A percentile compares a stretch with the other conserved stretches of the same genome.
These are phyloP conservation scores for Cephus pulcher DNA, from an alignment of 2,888 invertebrate species.

Conservation along the genomic window DNA sequence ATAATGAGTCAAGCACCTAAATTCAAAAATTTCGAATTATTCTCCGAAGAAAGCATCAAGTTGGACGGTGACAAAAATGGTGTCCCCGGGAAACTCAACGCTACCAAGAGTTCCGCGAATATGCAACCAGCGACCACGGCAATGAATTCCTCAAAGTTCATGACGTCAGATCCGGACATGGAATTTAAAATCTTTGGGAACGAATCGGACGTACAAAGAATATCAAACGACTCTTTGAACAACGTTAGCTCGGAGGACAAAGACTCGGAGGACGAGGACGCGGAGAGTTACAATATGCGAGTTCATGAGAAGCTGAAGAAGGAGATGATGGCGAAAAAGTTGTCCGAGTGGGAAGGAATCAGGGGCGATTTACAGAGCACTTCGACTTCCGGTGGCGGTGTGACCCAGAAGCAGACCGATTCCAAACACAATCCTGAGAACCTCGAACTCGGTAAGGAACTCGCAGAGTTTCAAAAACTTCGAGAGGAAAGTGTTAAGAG, in stretches of 20 bases:
- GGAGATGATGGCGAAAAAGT: not conserved
- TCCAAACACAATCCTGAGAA: not conserved
- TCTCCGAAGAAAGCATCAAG: slow-evolving; percentile 3
- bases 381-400: not conserved
- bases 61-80: not conserved
- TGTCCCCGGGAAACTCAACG: not conserved
- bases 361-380: not conserved
- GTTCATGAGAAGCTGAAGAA: not conserved
- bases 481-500: not conserved
- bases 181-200: not conserved
- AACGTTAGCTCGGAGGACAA: not conserved
- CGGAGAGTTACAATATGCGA: not conserved
- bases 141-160: not conserved
- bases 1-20: not conserved
- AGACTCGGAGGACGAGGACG: not conserved
- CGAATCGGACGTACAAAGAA: not conserved
- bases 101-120: not conserved
- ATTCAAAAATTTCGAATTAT: not conserved
- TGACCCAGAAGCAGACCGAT: not conserved
- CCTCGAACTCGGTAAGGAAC: not conserved
- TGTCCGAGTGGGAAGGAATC: not conserved
- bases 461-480: not conserved
- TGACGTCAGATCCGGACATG: not conserved
- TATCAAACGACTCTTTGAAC: not conserved
- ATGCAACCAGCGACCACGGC: not conserved